These are phyloP conservation scores for Dromiciops gliroides DNA, from an alignment of 2,113 vertebrate species.

Conservation along the genomic window DNA sequence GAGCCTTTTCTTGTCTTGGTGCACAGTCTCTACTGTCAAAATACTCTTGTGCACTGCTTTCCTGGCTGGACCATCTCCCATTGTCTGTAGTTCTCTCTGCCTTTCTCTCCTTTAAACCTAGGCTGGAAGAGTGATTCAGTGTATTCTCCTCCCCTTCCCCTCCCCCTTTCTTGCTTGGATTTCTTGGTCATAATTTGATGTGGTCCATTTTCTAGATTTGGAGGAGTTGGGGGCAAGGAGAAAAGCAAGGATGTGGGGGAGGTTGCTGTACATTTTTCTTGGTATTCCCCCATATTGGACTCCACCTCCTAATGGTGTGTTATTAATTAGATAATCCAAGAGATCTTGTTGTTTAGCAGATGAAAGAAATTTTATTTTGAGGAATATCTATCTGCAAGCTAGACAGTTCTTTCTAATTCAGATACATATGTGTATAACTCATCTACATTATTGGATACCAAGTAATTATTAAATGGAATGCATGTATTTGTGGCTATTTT, in stretches of 20 bases:
- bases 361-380: constrained; percentile 92
- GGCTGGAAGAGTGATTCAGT: neutral
- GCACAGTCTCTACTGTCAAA: neutral
- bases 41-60: neutral
- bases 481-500: constrained; percentile 97
- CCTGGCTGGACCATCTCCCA: neutral
- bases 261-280: neutral
- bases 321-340: constrained; percentile 93
- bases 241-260: neutral
- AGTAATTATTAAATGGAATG: constrained; percentile 94
- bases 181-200: neutral
- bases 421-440: constrained; percentile 95
- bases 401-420: constrained; percentile 96
- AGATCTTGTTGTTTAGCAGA: constrained; percentile 95
- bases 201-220: neutral
- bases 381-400: constrained; percentile 95
- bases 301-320: constrained; percentile 89
- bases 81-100: neutral
- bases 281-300: neutral
- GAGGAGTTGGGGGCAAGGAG: neutral
- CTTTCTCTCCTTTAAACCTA: neutral
- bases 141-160: no score
- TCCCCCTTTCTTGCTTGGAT: neutral
- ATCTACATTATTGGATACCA: constrained; percentile 96
- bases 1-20: neutral